Evolutionary conservation across 2,888 invertebrate genomes (phyloP), one percentile per base, ranked within the genome.

Genomic region (Mellilla xanthometata): DNA sequence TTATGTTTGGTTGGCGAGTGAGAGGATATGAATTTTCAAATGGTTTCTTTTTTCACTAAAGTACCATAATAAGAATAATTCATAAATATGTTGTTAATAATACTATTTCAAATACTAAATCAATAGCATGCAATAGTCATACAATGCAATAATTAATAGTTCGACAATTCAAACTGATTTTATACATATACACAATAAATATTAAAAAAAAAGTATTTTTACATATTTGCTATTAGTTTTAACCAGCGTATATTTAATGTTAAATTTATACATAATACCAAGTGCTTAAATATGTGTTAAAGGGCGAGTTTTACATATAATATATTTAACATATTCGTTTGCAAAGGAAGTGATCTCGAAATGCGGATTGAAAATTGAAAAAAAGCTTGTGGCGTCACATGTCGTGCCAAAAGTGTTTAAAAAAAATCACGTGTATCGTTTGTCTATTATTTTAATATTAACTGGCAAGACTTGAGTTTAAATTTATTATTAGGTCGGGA

Each of bases 331-430:
- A 24, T 24, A 24, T 35, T 24, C 7, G 12, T 47, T 34, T 33
- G 30, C 13, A 34, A 34, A 15, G 36, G 15, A 13, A 40, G 36
- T 45, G 48, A 45, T 48, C 48, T 48, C 48, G 33, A 29, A 36
- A 39, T 22, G 15, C 22, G n/a, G 12, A 15, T 31, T 19, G 15
- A 33, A 39, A 29, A 23, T 7, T 12, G 1, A 12, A 32, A 24
- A 39, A 40, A 31, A 30, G 13, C 5, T 29, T 28, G 36, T 46
- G 38, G 31, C n/a, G n/a, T n/a, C n/a, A n/a, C n/a, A n/a, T 39
- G 27, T 34, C 46, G 58, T 58, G 58, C 58, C 58, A 58, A 58
- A 58, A 53, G 49, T 55, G 53, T 52, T 49, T 55, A 34, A 31
- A 38, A 32, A 29, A 35, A 12, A 12, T n/a, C 22, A 24, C 30